Conservation (phyloP, 2,888 invertebrate species). For the Meiosimyza decipiens region DNA sequence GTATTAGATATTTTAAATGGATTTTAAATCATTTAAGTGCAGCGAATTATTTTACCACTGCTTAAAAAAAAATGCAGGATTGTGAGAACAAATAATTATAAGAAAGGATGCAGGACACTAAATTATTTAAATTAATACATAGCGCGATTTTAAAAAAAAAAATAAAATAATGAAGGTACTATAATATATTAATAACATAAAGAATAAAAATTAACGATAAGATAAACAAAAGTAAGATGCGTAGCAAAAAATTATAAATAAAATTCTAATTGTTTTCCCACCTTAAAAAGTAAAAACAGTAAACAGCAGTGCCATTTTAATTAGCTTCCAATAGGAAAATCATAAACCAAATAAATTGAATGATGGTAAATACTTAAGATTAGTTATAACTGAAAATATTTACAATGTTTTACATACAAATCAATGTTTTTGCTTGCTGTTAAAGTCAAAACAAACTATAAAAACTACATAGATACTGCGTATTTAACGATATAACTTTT, state of each 20-base stretch:
- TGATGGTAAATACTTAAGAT: too few relatives aligned
- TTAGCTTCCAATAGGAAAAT: conserved; percentile 38
- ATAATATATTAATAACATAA: conserved; percentile 27
- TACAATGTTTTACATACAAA: not conserved
- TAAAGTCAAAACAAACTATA: not conserved
- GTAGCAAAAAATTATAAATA: conserved; percentile 43
- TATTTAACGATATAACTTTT: conserved; percentile 44
- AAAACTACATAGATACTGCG: conserved; percentile 38
- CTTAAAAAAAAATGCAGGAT: too few relatives aligned
- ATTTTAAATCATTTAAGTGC: too few relatives aligned
- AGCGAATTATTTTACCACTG: too few relatives aligned
- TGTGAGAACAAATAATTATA: too few relatives aligned
- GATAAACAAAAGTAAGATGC: conserved; percentile 33
- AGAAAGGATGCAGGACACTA: too few relatives aligned
- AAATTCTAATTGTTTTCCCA: conserved; percentile 64
- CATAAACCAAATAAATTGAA: too few relatives aligned
- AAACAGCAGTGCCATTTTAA: conserved; percentile 65
- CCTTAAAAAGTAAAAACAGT: conserved; percentile 58
- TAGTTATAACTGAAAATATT: not conserved
- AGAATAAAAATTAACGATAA: conserved; percentile 35
- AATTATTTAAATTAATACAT: too few relatives aligned
- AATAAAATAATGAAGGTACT: not conserved
- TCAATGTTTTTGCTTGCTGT: too few relatives aligned
- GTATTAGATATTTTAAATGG: too few relatives aligned
- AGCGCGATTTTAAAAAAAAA: not conserved